Conservation (phyloP, 2,888 invertebrate species). For the Mesochorus sp. region DNA sequence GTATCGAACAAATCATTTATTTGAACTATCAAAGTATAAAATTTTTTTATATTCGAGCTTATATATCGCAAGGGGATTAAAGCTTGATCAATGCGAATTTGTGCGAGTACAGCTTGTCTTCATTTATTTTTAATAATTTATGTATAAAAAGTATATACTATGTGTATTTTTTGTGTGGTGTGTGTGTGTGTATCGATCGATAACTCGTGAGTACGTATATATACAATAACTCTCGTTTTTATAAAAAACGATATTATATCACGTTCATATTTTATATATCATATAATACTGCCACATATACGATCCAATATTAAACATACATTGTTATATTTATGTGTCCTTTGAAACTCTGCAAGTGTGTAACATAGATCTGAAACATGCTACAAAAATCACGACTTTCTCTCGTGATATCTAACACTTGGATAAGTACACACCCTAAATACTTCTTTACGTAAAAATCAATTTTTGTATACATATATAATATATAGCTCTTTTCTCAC, state of each 20-base stretch:
- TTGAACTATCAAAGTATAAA: not conserved
- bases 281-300: slow-evolving; percentile 19
- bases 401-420: not conserved
- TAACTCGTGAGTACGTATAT: too few species aligned
- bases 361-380: not conserved
- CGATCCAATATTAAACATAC: not conserved
- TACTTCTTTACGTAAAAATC: not conserved
- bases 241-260: not conserved
- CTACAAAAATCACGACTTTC: not conserved
- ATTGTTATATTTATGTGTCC: not conserved
- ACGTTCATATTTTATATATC: slow-evolving; percentile 3
- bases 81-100: not conserved
- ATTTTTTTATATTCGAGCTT: not conserved
- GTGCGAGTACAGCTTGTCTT: slow-evolving; percentile 27
- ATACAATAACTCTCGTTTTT: slow-evolving; percentile 27
- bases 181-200: too few species aligned
- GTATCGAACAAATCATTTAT: not conserved
- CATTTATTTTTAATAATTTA: slow-evolving; percentile 49
- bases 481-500: not conserved
- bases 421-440: not conserved
- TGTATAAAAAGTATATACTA: slow-evolving; percentile 45
- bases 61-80: not conserved
- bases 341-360: not conserved
- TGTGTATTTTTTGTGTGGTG: not conserved
- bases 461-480: not conserved